Evolutionary conservation across 2,797 vertebrate species (phyloP).

Genomic region (Danio albolineatus): DNA sequence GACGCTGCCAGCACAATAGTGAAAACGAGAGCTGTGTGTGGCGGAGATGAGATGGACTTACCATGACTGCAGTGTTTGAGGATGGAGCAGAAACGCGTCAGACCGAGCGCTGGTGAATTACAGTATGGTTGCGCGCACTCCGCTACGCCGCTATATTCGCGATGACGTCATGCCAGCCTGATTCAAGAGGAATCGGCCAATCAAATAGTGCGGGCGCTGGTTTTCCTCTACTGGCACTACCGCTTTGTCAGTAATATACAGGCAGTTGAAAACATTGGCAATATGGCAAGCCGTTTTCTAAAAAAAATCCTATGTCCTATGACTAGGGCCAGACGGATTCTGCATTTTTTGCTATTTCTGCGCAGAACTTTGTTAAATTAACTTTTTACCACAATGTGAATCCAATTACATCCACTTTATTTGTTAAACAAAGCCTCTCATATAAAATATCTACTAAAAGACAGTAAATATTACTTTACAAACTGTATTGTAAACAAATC

Average conservation of each 20-base stretch:
- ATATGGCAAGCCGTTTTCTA: too few relatives aligned
- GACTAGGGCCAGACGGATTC: too few relatives aligned
- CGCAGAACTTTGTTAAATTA: too few relatives aligned
- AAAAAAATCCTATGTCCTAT: too few relatives aligned
- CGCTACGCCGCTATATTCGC: conserved; percentile 25
- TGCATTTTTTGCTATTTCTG: too few relatives aligned
- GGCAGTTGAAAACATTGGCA: background rate
- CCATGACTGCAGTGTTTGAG: conserved; percentile 47
- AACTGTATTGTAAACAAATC: too few relatives aligned
- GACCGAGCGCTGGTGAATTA: conserved; percentile 13
- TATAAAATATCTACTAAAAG: too few relatives aligned
- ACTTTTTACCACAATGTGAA: too few relatives aligned
- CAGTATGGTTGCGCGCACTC: conserved; percentile 23
- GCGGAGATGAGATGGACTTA: background rate
- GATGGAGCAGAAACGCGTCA: background rate
- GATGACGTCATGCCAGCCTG: conserved; percentile 56
- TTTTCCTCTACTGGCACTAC: conserved; percentile 2
- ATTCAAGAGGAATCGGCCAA: conserved; percentile 45
- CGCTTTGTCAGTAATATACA: background rate
- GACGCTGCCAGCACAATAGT: background rate
- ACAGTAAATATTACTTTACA: too few relatives aligned
- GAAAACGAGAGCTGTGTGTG: background rate
- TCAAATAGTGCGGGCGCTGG: conserved; percentile 47
- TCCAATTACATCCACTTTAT: too few relatives aligned
- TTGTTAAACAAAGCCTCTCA: too few relatives aligned